phyloP scores from a whole-genome alignment of 1,140 invertebrate genomes.

The Ostrea denselamellosa region DNA sequence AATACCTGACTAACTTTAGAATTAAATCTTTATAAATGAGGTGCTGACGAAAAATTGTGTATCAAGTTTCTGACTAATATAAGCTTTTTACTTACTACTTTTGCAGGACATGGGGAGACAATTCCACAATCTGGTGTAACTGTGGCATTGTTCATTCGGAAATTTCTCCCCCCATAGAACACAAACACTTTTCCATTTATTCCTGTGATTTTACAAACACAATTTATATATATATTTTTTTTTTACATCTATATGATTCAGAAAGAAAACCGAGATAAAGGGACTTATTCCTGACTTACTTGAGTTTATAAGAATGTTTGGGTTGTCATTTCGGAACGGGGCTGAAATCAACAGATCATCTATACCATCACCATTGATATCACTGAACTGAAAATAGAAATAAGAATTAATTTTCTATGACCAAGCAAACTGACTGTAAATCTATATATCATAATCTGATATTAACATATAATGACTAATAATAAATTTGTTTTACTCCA shows the following conservation, averaged over 20 bases:
- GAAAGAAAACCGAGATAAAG: neutral
- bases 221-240: neutral
- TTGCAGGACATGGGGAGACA: constrained; percentile 59
- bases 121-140: constrained; percentile 46
- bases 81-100: constrained; percentile 53
- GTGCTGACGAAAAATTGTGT: no score
- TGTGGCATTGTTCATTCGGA: constrained; percentile 53
- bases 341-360: constrained; percentile 67
- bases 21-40: no score
- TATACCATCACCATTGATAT: constrained; percentile 43
- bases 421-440: no score
- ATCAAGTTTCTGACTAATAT: neutral
- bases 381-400: neutral
- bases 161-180: constrained; percentile 58
- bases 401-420: no score
- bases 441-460: no score
- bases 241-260: no score
- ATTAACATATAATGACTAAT: no score
- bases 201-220: constrained; percentile 39
- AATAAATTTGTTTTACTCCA: no score
- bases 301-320: constrained; percentile 53
- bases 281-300: neutral
- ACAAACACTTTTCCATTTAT: constrained; percentile 62
- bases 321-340: constrained; percentile 60
- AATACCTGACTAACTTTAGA: no score